phyloP scores from a whole-genome alignment of 2,113 vertebrate species.

The Lota lota region DNA sequence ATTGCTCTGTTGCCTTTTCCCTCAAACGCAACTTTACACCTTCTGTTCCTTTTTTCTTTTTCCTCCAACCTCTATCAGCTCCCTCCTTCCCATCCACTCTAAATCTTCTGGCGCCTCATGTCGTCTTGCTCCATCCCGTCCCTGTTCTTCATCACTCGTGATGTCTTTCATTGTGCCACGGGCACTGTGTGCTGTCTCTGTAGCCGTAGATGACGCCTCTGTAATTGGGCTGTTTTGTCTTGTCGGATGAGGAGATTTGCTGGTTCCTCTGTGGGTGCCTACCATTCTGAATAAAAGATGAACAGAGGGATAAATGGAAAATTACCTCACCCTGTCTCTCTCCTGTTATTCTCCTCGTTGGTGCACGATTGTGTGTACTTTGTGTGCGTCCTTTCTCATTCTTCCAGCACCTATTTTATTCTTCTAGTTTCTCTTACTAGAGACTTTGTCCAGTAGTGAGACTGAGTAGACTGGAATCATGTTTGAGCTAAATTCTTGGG shows the following conservation, averaged over 20 bases:
- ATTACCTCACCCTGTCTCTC: neutral
- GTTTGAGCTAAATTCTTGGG: neutral
- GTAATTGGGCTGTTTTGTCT: conserved; percentile 20
- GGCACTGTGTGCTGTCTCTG: neutral
- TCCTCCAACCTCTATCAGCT: too few relatives aligned
- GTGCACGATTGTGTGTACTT: neutral
- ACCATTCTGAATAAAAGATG: conserved; percentile 15
- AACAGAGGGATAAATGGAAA: conserved; percentile 12
- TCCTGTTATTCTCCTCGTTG: neutral
- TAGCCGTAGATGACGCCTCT: conserved; percentile 28
- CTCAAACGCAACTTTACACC: too few relatives aligned
- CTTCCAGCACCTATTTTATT: neutral
- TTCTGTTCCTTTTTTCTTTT: too few relatives aligned
- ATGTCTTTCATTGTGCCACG: too few relatives aligned
- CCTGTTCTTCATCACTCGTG: too few relatives aligned
- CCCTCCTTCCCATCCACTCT: too few relatives aligned
- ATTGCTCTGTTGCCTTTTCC: too few relatives aligned
- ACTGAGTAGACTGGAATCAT: neutral
- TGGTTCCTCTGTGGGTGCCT: neutral
- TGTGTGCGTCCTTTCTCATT: neutral
- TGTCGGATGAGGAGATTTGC: conserved; percentile 5
- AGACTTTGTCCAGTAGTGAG: neutral
- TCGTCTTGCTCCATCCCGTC: too few relatives aligned
- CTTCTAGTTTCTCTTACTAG: neutral
- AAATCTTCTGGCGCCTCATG: too few relatives aligned